Percentiles rank a stretch among this genome's conserved stretches.
Evolutionary conservation across 1,140 invertebrate genomes (phyloP).

Genomic region (Macrobrachium nipponense): DNA sequence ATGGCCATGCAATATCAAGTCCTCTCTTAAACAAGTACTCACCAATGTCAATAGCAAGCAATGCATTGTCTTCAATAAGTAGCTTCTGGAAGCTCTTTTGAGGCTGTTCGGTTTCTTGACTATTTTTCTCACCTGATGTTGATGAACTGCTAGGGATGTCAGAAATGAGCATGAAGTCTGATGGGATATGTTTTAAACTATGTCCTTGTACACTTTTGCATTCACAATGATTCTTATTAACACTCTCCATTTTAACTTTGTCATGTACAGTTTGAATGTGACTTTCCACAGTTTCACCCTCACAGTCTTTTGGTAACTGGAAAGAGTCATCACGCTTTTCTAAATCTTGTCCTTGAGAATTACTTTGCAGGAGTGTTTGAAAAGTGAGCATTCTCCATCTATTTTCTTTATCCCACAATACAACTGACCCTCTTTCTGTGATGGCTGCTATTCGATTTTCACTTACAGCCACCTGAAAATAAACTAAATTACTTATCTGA

Average conservation of each 20-base stretch:
- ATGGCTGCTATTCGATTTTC: conserved; percentile 43
- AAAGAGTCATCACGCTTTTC: neutral
- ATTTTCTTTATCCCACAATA: conserved; percentile 22
- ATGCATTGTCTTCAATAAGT: conserved; percentile 40
- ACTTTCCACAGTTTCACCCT: too few relatives aligned
- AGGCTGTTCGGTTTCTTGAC: neutral
- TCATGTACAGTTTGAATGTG: too few relatives aligned
- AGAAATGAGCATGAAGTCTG: neutral
- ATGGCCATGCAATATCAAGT: neutral
- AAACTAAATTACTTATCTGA: neutral
- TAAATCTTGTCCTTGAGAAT: neutral
- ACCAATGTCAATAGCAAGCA: conserved; percentile 44
- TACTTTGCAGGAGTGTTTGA: neutral
- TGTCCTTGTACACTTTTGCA: too few relatives aligned
- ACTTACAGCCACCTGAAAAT: conserved; percentile 31
- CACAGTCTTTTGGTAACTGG: too few relatives aligned
- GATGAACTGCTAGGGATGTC: neutral
- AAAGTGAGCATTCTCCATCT: conserved; percentile 36
- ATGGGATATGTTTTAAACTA: too few relatives aligned
- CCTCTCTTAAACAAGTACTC: neutral
- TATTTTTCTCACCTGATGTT: neutral
- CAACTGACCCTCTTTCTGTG: conserved; percentile 19
- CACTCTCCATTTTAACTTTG: too few relatives aligned
- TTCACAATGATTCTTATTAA: too few relatives aligned
- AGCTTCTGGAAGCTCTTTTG: conserved; percentile 1